phyloP scores from a whole-genome alignment of 2,888 invertebrate species.

The Tetheella fluctuosa region DNA sequence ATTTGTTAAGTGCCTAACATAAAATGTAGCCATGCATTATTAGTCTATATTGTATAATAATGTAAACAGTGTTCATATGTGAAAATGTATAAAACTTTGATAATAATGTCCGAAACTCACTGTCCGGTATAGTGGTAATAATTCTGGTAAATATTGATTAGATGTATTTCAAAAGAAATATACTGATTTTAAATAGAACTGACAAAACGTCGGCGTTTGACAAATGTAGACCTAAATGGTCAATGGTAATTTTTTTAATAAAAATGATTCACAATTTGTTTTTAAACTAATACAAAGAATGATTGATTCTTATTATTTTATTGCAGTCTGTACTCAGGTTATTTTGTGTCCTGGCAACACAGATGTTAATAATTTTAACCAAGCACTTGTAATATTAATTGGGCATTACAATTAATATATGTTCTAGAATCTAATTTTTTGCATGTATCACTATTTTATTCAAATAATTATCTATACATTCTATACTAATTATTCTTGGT shows the following conservation, averaged over 20 bases:
- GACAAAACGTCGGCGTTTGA: background rate
- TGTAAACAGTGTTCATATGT: too few species aligned
- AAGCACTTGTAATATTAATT: background rate
- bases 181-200: background rate
- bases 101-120: too few species aligned
- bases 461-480: background rate
- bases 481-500: background rate
- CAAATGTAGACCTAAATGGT: background rate
- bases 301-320: too few species aligned
- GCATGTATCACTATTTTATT: slow-evolving; percentile 1
- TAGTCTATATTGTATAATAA: too few species aligned
- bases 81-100: too few species aligned
- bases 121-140: background rate
- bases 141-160: background rate
- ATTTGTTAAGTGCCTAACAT: background rate
- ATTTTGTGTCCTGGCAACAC: background rate
- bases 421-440: slow-evolving; percentile 8
- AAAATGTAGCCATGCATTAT: background rate
- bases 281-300: background rate
- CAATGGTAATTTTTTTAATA: background rate
- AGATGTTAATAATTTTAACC: background rate
- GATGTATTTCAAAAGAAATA: background rate
- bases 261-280: background rate
- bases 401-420: background rate
- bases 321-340: background rate